A percentile compares a stretch with the other conserved stretches of the same genome.
Evolutionary conservation across 2,888 invertebrate species (phyloP).

Genomic region (Phalera bucephala): DNA sequence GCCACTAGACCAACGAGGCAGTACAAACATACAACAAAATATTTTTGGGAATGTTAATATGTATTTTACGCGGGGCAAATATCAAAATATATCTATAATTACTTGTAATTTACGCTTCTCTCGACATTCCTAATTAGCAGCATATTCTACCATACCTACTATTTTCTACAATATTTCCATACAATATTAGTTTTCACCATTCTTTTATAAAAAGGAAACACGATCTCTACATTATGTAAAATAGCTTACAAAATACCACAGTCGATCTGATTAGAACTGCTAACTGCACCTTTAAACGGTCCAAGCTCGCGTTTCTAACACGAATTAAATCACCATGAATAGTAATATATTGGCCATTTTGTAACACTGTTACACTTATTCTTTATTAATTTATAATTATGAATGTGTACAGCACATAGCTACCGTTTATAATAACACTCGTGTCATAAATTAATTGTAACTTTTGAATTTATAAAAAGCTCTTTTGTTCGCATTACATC

Average conservation of each 20-base stretch:
- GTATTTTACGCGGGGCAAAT: no score
- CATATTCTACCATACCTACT: no score
- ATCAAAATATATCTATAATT: no score
- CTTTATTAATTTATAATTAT: conserved; percentile 42
- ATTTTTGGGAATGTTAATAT: no score
- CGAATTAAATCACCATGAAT: conserved; percentile 51
- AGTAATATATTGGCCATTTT: conserved; percentile 44
- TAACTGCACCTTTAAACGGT: conserved; percentile 48
- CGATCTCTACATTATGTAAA: background rate
- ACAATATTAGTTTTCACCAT: no score
- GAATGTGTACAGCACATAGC: conserved; percentile 16
- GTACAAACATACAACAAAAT: no score
- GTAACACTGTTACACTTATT: conserved; percentile 36
- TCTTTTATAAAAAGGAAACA: background rate
- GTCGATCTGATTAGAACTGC: background rate
- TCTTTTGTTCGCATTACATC: conserved; percentile 8
- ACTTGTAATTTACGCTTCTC: no score
- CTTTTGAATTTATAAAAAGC: conserved; percentile 16
- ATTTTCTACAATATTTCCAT: no score
- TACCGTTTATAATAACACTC: conserved; percentile 20
- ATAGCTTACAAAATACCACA: background rate
- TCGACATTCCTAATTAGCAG: no score
- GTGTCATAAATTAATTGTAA: conserved; percentile 8
- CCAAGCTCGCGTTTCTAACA: conserved; percentile 40
- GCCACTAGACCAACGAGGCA: no score